Conservation (phyloP, 2,113 vertebrate species). For the Reinhardtius hippoglossoides region DNA sequence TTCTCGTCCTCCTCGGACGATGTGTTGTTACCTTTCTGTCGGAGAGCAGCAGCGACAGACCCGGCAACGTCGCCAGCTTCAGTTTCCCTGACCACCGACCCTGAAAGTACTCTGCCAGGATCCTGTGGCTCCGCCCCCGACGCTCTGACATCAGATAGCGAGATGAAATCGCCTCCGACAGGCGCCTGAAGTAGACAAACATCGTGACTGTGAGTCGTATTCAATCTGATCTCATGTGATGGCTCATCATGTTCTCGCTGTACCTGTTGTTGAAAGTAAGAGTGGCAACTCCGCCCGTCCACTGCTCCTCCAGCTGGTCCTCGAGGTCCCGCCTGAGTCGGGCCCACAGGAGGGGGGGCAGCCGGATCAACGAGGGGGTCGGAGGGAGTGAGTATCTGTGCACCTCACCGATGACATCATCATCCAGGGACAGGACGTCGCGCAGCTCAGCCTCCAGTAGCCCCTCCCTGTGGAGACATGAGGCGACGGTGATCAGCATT, state of each 20-base stretch:
- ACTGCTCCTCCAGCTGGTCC: constrained; percentile 77
- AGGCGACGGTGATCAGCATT: not conserved
- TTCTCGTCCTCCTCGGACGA: not conserved
- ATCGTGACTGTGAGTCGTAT: not conserved
- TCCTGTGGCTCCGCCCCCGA: constrained; percentile 65
- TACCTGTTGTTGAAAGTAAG: constrained; percentile 82
- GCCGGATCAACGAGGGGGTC: constrained; percentile 76
- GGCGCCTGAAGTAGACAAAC: constrained; percentile 70
- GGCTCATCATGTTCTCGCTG: not conserved
- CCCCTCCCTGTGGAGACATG: constrained; percentile 77
- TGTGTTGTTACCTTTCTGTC: constrained; percentile 84
- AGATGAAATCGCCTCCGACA: constrained; percentile 74
- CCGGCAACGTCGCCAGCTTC: constrained; percentile 79
- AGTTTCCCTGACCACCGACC: constrained; percentile 85
- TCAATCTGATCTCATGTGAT: not conserved
- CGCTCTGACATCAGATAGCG: constrained; percentile 76
- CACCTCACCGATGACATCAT: constrained; percentile 85
- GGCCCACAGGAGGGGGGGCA: constrained; percentile 86
- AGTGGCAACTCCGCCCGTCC: constrained; percentile 69
- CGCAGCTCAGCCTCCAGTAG: constrained; percentile 86
- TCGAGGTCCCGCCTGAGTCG: constrained; percentile 79
- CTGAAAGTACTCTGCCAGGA: constrained; percentile 85
- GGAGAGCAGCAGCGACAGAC: constrained; percentile 77
- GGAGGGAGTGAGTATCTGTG: constrained; percentile 82
- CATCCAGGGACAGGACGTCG: constrained; percentile 87